Conservation (phyloP, 2,797 vertebrate species). For the Pangasius krempfi region DNA sequence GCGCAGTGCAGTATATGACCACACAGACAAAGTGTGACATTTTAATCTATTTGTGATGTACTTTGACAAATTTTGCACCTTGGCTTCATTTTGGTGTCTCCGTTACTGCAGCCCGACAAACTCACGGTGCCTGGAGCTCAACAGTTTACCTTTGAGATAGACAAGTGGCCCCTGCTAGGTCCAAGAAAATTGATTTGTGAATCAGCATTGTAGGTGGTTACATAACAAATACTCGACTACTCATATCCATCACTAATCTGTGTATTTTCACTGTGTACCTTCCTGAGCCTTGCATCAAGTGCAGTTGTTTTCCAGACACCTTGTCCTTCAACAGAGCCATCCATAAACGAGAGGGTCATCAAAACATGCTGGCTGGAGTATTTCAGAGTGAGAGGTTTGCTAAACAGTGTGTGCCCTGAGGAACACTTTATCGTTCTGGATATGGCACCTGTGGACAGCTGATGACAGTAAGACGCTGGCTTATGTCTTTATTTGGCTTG, state of each 20-base stretch:
- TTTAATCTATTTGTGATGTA: neutral
- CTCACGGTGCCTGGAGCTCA: neutral
- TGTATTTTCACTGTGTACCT: slow-evolving; percentile 2
- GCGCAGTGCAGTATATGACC: neutral
- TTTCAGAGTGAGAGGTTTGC: slow-evolving; percentile 70
- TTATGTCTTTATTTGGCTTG: slow-evolving; percentile 80
- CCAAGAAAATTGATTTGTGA: neutral
- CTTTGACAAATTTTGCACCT: neutral
- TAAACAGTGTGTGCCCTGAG: slow-evolving; percentile 69
- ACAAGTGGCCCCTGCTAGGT: neutral
- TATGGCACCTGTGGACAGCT: slow-evolving; percentile 69
- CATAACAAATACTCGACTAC: neutral
- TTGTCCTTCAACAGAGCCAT: slow-evolving; percentile 57
- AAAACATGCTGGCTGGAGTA: slow-evolving; percentile 72
- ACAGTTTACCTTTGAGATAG: neutral
- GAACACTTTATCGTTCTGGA: slow-evolving; percentile 63
- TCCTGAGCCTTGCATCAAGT: neutral
- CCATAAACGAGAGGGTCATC: slow-evolving; percentile 66
- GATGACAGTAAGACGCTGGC: slow-evolving; percentile 67
- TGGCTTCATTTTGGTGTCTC: neutral
- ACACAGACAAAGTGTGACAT: neutral
- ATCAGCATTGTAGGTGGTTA: neutral
- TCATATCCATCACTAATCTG: slow-evolving; percentile 3
- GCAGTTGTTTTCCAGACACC: slow-evolving; percentile 58
- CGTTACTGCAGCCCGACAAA: neutral